Percentiles rank a stretch among this genome's conserved stretches.
phyloP scores from a whole-genome alignment of 2,888 invertebrate genomes.

The Caenorhabditis sulstoni region DNA sequence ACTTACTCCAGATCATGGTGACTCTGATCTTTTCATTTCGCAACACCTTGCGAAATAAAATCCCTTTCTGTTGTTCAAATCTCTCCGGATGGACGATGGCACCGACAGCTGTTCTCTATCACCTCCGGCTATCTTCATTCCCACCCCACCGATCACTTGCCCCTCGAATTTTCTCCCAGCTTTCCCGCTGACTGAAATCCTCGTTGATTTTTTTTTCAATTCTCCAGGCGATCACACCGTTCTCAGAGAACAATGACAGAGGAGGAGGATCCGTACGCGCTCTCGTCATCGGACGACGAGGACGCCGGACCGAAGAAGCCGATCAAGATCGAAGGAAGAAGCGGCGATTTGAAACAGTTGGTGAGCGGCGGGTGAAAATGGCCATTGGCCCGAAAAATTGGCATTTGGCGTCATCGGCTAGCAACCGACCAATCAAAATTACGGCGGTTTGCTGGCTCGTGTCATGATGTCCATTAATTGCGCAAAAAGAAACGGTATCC shows the following conservation, averaged over 20 bases:
- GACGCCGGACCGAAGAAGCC: conserved; percentile 76
- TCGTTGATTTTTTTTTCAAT: background rate
- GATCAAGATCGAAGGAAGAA: conserved; percentile 77
- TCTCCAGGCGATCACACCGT: background rate
- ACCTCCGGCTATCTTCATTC: conserved; percentile 24
- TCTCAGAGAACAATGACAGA: conserved; percentile 69
- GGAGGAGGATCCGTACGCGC: conserved; percentile 80
- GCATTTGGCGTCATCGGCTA: too few relatives aligned
- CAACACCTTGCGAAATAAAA: conserved; percentile 5
- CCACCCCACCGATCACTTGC: background rate
- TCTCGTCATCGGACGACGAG: conserved; percentile 78
- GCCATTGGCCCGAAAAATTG: background rate
- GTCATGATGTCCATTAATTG: too few relatives aligned
- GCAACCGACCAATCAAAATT: too few relatives aligned
- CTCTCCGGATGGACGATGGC: conserved; percentile 36
- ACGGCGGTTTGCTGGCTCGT: too few relatives aligned
- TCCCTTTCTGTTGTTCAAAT: background rate
- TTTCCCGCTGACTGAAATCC: background rate
- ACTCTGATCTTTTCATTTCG: conserved; percentile 5
- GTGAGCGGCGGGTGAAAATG: conserved; percentile 62
- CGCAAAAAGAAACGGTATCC: too few relatives aligned
- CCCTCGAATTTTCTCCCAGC: background rate
- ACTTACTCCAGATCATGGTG: background rate
- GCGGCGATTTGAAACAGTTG: conserved; percentile 75
- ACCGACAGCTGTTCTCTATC: conserved; percentile 44